These are phyloP conservation scores for Agrotis exclamationis DNA, from an alignment of 2,888 invertebrate genomes.

Conservation along the genomic window DNA sequence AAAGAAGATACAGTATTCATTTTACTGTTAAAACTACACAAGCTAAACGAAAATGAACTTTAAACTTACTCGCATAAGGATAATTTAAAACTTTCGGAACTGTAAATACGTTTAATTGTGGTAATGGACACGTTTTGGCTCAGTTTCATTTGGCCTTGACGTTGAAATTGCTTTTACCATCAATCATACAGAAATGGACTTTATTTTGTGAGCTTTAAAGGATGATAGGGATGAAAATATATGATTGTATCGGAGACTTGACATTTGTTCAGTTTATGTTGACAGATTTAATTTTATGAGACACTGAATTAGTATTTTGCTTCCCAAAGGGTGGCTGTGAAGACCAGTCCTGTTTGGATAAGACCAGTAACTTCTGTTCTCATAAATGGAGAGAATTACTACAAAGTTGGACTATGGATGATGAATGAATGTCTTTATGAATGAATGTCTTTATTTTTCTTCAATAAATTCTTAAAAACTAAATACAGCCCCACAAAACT, in stretches of 20 bases:
- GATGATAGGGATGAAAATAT: constrained; percentile 12
- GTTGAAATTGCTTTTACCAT: constrained; percentile 45
- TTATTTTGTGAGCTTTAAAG: constrained; percentile 43
- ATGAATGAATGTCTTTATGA: no score
- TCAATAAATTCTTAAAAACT: no score
- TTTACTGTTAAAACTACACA: constrained; percentile 10
- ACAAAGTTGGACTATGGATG: constrained; percentile 8
- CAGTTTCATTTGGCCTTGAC: constrained; percentile 71
- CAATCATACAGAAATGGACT: constrained; percentile 52
- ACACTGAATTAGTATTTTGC: constrained; percentile 69
- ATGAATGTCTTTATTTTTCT: no score
- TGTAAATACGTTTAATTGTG: constrained; percentile 55
- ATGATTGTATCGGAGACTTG: constrained; percentile 55
- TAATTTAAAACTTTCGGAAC: constrained; percentile 30
- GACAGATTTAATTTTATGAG: constrained; percentile 71
- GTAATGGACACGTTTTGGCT: constrained; percentile 71
- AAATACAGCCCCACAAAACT: no score
- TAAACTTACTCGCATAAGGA: constrained; percentile 30
- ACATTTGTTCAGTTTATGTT: constrained; percentile 72
- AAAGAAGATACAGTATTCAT: constrained; percentile 46
- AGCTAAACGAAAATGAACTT: constrained; percentile 33
- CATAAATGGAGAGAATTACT: constrained; percentile 8
- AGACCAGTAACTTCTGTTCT: constrained; percentile 36
- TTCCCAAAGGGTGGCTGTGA: constrained; percentile 25
- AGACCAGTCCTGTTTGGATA: constrained; percentile 27